Evolutionary conservation across 1,140 invertebrate species (phyloP), one percentile per base, ranked within the genome.

Genomic region (Drosophila insularis): DNA sequence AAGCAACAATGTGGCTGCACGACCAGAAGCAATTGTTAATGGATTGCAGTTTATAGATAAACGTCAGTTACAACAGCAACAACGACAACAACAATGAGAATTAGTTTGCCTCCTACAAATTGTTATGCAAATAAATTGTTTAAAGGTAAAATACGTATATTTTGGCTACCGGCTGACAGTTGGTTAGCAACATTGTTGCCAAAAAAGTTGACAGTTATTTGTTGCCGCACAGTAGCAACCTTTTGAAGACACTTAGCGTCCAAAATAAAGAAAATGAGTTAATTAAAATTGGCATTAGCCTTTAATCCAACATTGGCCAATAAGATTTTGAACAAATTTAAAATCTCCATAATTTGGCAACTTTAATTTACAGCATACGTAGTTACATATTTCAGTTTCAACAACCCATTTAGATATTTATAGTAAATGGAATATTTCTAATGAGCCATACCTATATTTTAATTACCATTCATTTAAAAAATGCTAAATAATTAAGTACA

Each of bases 121-220:
- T 77, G 74, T 77, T 77, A 77, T 77, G 74, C 74, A 77, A 77
- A 77, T 77, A 58, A 59, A 19, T 11, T 43, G 43, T 70, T 77
- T 56, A 63, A 62, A 62, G 40, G 60, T 46, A 46, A 62, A 58
- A 35, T 35, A 62, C 60, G 23, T 62, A 32, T 40, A 17, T 31
- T 43, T 59, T 62, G 27, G 23, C 54, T 43, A 2, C 37, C 21
- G 59, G 21, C 14, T 62, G 35, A 43, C 39, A 62, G 59, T 27
- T 50, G 11, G 23, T 4, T 54, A 13, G 43, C 43, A 39, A 54
- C 59, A 61, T 61, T 61, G 59, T 61, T 61, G 58, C 35, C 35
- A 35, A 32, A 50, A 50, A 11, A 50, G 19, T 50, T 35, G 55
- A 58, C 55, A 58, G 55, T 58, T 58, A 58, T 58, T 31, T 35